Percentiles rank a stretch among this genome's conserved stretches.
Conservation (phyloP, 1,140 invertebrate genomes). For the Proales similis region DNA sequence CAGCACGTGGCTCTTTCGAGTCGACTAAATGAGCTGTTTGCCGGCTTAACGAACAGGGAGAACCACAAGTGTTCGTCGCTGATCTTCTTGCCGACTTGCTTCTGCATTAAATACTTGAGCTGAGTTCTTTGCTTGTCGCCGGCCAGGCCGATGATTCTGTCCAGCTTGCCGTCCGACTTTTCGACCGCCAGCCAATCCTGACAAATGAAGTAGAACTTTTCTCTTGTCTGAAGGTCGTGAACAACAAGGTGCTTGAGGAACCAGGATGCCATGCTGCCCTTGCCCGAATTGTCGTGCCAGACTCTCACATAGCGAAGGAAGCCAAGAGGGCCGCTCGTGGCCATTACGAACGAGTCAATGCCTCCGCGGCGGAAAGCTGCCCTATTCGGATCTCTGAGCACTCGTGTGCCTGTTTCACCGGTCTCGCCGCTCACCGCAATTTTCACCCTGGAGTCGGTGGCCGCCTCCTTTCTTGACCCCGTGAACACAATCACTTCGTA, state of each 20-base stretch:
- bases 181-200: slow-evolving; percentile 57
- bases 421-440: slow-evolving; percentile 25
- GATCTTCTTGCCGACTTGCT: slow-evolving; percentile 47
- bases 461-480: slow-evolving; percentile 53
- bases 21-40: slow-evolving; percentile 53
- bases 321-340: slow-evolving; percentile 55
- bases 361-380: slow-evolving; percentile 45
- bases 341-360: slow-evolving; percentile 56
- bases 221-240: slow-evolving; percentile 57
- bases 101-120: slow-evolving; percentile 42
- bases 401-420: slow-evolving; percentile 7
- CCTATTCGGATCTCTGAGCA: slow-evolving; percentile 19
- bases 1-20: slow-evolving; percentile 52
- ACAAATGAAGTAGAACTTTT: slow-evolving; percentile 53
- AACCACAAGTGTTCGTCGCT: slow-evolving; percentile 56
- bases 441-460: slow-evolving; percentile 38
- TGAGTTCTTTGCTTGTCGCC: slow-evolving; percentile 53
- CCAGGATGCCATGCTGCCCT: slow-evolving; percentile 56
- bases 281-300: slow-evolving; percentile 59
- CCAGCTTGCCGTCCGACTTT: slow-evolving; percentile 58
- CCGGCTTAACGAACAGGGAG: slow-evolving; percentile 52
- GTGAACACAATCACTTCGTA: slow-evolving; percentile 58
- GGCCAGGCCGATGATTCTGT: slow-evolving; percentile 56
- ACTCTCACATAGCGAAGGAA: slow-evolving; percentile 55
- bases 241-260: slow-evolving; percentile 56